Evolutionary conservation across 1,140 invertebrate genomes (phyloP).

Genomic region (Archegozetes longisetosus): DNA sequence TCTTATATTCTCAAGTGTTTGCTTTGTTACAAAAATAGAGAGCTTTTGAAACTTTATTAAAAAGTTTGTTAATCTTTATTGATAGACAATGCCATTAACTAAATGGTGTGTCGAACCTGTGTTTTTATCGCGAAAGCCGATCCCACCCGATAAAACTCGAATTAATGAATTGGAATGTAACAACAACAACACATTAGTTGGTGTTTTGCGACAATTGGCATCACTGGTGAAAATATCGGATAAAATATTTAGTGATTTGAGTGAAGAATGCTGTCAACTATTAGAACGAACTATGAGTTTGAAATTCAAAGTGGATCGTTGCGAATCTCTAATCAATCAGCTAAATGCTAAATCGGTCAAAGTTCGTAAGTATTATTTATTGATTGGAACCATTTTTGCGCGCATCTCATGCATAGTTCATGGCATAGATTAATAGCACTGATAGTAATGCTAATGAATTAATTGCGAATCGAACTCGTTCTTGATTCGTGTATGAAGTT

Average conservation of each 20-base stretch:
- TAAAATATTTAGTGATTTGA: constrained; percentile 10
- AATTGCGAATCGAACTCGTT: too few relatives aligned
- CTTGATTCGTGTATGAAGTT: too few relatives aligned
- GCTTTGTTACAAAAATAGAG: too few relatives aligned
- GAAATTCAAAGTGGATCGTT: constrained; percentile 6
- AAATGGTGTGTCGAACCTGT: constrained; percentile 22
- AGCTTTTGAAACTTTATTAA: too few relatives aligned
- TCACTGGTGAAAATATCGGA: neutral
- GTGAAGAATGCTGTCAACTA: constrained; percentile 8
- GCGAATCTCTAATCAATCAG: constrained; percentile 8
- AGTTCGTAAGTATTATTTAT: constrained; percentile 16
- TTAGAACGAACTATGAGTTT: constrained; percentile 11
- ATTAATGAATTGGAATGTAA: constrained; percentile 14
- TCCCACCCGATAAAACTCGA: constrained; percentile 18
- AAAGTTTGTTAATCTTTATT: too few relatives aligned
- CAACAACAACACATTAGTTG: constrained; percentile 10
- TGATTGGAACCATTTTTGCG: too few relatives aligned
- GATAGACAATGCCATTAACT: constrained; percentile 20
- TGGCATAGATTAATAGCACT: too few relatives aligned
- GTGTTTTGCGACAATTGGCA: constrained; percentile 8
- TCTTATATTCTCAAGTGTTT: too few relatives aligned
- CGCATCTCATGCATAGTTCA: too few relatives aligned
- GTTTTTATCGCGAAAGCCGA: constrained; percentile 15
- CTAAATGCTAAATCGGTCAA: constrained; percentile 13
- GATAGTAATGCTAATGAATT: too few relatives aligned